Evolutionary conservation across 2,797 vertebrate species (phyloP), one percentile per base, ranked within the genome.

Genomic region (Dallia pectoralis): DNA sequence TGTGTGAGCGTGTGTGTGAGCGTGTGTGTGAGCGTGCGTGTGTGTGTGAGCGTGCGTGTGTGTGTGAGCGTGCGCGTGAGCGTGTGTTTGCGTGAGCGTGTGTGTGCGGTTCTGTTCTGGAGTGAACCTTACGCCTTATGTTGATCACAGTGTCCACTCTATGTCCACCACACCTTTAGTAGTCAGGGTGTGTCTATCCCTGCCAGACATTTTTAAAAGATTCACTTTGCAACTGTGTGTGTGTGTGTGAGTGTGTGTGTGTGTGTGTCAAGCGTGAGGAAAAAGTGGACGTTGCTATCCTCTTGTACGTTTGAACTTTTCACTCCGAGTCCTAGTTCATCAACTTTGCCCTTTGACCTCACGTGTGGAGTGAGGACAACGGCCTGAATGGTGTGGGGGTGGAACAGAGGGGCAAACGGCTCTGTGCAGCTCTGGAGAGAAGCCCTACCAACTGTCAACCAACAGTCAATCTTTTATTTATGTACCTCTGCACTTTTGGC

Each of bases 401-500:
- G 11, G 30, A 66, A 49, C 84, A 70, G 74, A 84, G 74, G 40
- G 72, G 81, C 44, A 67, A 40, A 36, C 75, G 72, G 79, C 74
- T 76, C 72, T 77, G 64, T 49, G 53, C 68, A 33, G 44, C 64
- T 74, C 75, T 77, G 32, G 75, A 84, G 81, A 66, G 80, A 81
- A 83, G 73, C 85, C 83, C 86, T 74, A 74, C 80, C 86, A 74
- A 74, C 80, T 84, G 81, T 82, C 87, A 82, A 71, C 82, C 83
- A 85, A 83, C 88, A 88, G 89, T 89, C 88, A 83, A 89, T 79
- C 82, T 93, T 92, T 92, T 91, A 91, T 93, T 93, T 93, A 92
- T 93, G 91, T 91, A 94, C 91, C 92, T 93, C 93, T 93, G 93
- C 93, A 94, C 93, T 94, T 94, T 94, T 93, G 93, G 91, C 93